Conservation (phyloP, 2,113 vertebrate species). For the Ctenomys sociabilis region DNA sequence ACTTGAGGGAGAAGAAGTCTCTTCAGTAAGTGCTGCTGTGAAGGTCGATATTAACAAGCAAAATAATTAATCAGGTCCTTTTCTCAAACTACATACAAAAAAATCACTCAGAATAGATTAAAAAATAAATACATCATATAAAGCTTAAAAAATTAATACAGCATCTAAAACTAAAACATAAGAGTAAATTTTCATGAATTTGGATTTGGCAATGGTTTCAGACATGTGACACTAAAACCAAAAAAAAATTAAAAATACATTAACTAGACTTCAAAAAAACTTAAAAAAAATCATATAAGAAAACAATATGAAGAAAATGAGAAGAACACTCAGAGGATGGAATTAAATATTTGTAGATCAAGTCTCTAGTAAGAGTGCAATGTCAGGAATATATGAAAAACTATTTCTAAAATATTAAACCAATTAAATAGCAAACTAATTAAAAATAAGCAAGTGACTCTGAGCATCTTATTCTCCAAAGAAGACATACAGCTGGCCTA, state of each 20-base stretch:
- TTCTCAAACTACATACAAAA: neutral
- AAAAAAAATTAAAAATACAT: neutral
- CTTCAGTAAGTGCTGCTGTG: neutral
- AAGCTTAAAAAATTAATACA: too few species aligned
- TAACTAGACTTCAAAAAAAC: neutral
- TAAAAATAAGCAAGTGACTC: neutral
- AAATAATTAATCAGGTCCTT: neutral
- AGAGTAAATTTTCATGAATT: neutral
- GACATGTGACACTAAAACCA: neutral
- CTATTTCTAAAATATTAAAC: neutral
- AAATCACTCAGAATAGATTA: neutral
- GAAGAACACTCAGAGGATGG: too few species aligned
- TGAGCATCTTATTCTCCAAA: neutral
- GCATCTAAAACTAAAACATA: neutral
- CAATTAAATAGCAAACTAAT: neutral
- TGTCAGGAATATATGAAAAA: neutral
- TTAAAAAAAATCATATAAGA: neutral
- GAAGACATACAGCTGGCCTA: neutral
- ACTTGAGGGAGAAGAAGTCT: neutral
- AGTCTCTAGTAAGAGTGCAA: too few species aligned
- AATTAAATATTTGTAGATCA: neutral
- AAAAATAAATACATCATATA: too few species aligned
- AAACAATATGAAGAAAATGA: neutral
- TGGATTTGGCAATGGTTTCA: neutral
- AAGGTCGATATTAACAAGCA: neutral